Percentiles rank a stretch among this genome's conserved stretches.
Conservation (phyloP, 2,797 vertebrate species). For the Epinephelus awoara region DNA sequence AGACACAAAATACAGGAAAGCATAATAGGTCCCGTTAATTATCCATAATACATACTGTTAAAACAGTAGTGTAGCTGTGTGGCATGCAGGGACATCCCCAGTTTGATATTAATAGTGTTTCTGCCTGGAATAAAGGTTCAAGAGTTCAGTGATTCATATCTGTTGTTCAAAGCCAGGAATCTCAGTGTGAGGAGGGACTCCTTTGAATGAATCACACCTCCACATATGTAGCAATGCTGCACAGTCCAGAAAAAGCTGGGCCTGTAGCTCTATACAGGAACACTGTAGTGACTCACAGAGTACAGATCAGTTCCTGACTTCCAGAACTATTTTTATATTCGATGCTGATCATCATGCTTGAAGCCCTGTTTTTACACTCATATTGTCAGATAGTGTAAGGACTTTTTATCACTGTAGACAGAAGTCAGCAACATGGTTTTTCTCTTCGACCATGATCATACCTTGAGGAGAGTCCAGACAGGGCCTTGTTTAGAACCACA, state of each 20-base stretch:
- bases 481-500: conserved; percentile 94
- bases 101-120: not conserved
- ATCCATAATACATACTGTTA: not conserved
- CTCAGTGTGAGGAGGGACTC: not conserved
- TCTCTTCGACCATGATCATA: conserved; percentile 57
- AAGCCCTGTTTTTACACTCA: not conserved
- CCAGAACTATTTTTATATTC: not conserved
- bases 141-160: conserved; percentile 19
- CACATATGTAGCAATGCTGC: not conserved
- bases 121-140: not conserved
- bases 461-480: conserved; percentile 97
- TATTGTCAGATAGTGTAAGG: not conserved
- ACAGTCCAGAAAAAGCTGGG: not conserved
- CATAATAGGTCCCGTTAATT: too few relatives aligned
- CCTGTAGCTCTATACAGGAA: not conserved
- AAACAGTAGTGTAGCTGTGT: not conserved
- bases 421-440: not conserved
- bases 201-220: conserved; percentile 22
- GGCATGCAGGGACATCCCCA: not conserved
- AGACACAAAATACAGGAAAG: too few relatives aligned
- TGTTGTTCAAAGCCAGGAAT: not conserved
- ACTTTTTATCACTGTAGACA: not conserved
- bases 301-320: not conserved
- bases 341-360: not conserved
- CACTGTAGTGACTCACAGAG: not conserved